Base-by-base conservation (phyloP, 2,888 invertebrate species). In the Pardosa pseudoannulata region DNA sequence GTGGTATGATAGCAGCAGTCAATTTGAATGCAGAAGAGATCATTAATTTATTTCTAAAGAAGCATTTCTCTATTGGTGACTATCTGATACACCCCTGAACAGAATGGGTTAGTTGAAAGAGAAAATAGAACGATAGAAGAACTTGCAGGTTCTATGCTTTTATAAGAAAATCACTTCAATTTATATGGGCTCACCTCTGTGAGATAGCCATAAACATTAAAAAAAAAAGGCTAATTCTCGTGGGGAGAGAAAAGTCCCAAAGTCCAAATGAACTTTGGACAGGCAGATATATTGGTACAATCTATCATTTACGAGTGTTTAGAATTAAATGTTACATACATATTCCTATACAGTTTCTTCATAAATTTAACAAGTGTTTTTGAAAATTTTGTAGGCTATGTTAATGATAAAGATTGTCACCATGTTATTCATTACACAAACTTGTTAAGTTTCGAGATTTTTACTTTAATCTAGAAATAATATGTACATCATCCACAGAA, bases 231-330 rank as follows among this genome's bases (percentile, higher is more conserved):
- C 6, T 9, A 36, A 36, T 36, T 36, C 36, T 7, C 36, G 5
- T 7, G 36, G 9, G 9, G 46, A 16, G 2, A 46, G 16, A 2
- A 46, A 46, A 46, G 16, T 7, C n/a, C n/a, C n/a, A n/a, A n/a
- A n/a, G n/a, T 46, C 16, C 46, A 46, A 2, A 46, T 46, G 46
- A 46, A 16, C 46, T 46, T 46, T 46, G 16, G 16, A 46, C 46
- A 9, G 46, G 46, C 2, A 6, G 16, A 16, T 2, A 2, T 2
- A 16, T 13, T 2, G 2, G 2, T 2, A 46, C 5, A 46, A 9
- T 89, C 29, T 31, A 56, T 32, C 79, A 89, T 65, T 27, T 90
- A 19, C 56, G 86, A 31, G 50, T 50, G 11, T 72, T 41, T 50
- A 29, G 72, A 50, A 50, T 29, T 50, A 50, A 72, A 7, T 72